Base-by-base conservation (phyloP, 2,888 invertebrate species). In the Bursaphelenchus okinawaensis region DNA sequence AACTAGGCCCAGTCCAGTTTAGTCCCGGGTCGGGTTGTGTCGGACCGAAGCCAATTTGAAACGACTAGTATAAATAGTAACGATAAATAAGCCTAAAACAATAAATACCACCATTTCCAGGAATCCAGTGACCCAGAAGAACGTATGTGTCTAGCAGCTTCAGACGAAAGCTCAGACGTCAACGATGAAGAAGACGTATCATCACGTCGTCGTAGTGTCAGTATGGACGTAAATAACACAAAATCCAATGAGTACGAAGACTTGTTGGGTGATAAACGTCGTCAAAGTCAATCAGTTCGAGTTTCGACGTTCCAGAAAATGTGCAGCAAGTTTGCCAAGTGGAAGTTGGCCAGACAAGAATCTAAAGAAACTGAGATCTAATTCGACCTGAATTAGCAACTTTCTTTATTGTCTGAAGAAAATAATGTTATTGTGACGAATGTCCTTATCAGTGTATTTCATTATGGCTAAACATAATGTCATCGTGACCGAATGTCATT, bases 301-400 rank as follows among this genome's bases (percentile, higher is more conserved):
- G 51, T 51, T 9, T 51, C 50, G 12, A 50, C 60, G 22, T 59
- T 59, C 51, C 60, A 59, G 52, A 50, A 59, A 6, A 59, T 59
- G 60, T 59, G 60, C 51, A 50, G 4, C 40, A 31, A 50, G 22
- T 26, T 59, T 24, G 22, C 31, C 31, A 59, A 59, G 28, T 59
- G 60, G 60, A 40, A 40, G 40, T 40, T 40, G 3, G 40, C 3
- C 2, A 40, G 40, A 40, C 16, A 40, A n/a, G 40, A 40, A n/a
- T n/a, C 40, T n/a, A 40, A 40, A 40, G 40, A 40, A 4, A 40
- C 40, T n/a, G 40, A 40, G 12, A 1, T 40, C 40, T 40, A 40
- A n/a, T 40, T n/a, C 40, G 40, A 1, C 3, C 12, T n/a, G 40
- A n/a, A 40, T n/a, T 40, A 40, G n/a, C 12, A 1, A 40, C n/a